Conservation (phyloP, 2,888 invertebrate species). For the Sthenelais limicola region DNA sequence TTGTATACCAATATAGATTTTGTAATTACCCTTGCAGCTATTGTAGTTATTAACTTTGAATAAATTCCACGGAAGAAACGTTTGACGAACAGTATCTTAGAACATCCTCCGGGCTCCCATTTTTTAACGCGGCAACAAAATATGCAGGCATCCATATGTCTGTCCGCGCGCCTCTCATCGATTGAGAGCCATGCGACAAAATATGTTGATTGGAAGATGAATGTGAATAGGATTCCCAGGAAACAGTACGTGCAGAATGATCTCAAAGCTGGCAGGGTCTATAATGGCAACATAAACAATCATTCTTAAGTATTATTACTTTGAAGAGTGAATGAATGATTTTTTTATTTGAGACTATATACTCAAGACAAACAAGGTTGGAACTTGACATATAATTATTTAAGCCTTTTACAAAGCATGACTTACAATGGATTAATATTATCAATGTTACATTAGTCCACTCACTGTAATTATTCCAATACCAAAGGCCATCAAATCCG, state of each 20-base stretch:
- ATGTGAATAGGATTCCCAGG: slow-evolving; percentile 82
- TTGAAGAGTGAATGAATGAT: too few relatives aligned
- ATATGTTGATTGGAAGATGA: slow-evolving; percentile 81
- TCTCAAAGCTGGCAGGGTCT: slow-evolving; percentile 85
- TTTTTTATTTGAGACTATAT: too few relatives aligned
- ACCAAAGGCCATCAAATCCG: slow-evolving; percentile 85
- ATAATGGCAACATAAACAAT: too few relatives aligned
- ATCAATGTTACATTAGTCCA: too few relatives aligned
- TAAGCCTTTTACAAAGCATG: too few relatives aligned
- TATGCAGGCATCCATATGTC: slow-evolving; percentile 37
- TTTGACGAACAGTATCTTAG: slow-evolving; percentile 77
- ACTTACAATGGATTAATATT: too few relatives aligned
- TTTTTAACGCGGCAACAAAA: slow-evolving; percentile 53
- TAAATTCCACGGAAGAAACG: slow-evolving; percentile 78
- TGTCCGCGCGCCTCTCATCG: slow-evolving; percentile 74
- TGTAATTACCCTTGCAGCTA: slow-evolving; percentile 77
- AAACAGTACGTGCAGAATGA: slow-evolving; percentile 89
- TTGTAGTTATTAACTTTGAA: slow-evolving; percentile 79
- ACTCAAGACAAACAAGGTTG: too few relatives aligned
- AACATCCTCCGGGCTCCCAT: slow-evolving; percentile 75
- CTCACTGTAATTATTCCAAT: slow-evolving; percentile 84
- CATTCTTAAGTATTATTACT: too few relatives aligned
- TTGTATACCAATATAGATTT: too few relatives aligned
- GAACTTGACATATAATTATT: too few relatives aligned
- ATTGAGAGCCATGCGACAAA: slow-evolving; percentile 84